Percentiles rank a stretch among this genome's conserved stretches.
These are phyloP conservation scores for Poeciliopsis infans DNA, from an alignment of 2,797 vertebrate genomes.

Conservation along the genomic window DNA sequence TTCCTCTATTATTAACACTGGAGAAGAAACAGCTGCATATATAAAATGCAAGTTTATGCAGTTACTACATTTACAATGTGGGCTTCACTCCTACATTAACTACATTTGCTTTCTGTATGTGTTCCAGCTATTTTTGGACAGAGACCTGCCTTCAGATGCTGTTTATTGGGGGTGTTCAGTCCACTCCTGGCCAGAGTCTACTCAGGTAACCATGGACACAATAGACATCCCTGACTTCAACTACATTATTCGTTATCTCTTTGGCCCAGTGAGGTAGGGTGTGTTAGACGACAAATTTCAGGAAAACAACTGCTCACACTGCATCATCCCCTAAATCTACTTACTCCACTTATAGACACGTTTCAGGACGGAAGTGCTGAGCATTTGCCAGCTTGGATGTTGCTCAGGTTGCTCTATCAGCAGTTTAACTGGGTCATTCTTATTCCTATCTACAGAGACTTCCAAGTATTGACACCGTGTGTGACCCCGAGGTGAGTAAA, in stretches of 20 bases:
- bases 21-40: too few relatives aligned
- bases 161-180: slow-evolving; percentile 48
- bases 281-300: not conserved
- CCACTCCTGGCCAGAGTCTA: slow-evolving; percentile 43
- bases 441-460: slow-evolving; percentile 57
- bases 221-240: not conserved
- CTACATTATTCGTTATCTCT: not conserved
- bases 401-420: not conserved
- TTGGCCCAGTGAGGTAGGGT: not conserved
- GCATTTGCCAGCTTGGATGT: not conserved
- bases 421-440: slow-evolving; percentile 1
- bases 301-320: slow-evolving; percentile 14
- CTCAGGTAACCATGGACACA: slow-evolving; percentile 65
- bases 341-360: not conserved
- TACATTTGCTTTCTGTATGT: slow-evolving; percentile 19
- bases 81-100: not conserved
- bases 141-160: slow-evolving; percentile 61
- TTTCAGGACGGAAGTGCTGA: not conserved
- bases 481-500: slow-evolving; percentile 74
- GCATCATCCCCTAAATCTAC: not conserved
- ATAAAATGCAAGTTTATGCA: too few relatives aligned
- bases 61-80: too few relatives aligned
- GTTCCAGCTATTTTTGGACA: slow-evolving; percentile 61
- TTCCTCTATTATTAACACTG: too few relatives aligned
- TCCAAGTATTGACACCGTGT: slow-evolving; percentile 62